Percentiles rank a stretch among this genome's conserved stretches.
Evolutionary conservation across 2,888 invertebrate genomes (phyloP).

Genomic region (Ethmia dodecea): DNA sequence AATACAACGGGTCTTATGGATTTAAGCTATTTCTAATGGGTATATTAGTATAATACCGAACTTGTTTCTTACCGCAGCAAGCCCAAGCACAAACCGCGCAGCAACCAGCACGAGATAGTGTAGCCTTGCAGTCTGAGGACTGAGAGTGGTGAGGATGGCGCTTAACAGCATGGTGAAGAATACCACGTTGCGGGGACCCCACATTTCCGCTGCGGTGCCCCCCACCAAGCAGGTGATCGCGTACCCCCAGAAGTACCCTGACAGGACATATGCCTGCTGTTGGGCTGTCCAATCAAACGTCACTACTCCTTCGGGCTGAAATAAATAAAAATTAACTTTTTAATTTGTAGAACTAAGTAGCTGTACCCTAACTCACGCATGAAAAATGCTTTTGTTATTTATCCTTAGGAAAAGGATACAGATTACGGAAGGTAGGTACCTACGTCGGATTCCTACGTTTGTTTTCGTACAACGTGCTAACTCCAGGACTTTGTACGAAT

Average conservation of each 20-base stretch:
- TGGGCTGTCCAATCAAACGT: conserved; percentile 77
- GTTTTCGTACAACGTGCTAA: too few species aligned
- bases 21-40: too few species aligned
- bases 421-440: too few species aligned
- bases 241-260: conserved; percentile 77
- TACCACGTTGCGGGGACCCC: conserved; percentile 78
- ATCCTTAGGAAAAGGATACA: too few species aligned
- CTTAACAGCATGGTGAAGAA: conserved; percentile 74
- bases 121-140: conserved; percentile 78
- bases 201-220: conserved; percentile 81
- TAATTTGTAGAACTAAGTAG: too few species aligned
- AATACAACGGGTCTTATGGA: too few species aligned
- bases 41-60: too few species aligned
- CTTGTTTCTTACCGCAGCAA: conserved; percentile 75
- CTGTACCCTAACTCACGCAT: too few species aligned
- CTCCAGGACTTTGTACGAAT: too few species aligned
- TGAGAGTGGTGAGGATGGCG: conserved; percentile 77
- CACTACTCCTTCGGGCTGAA: conserved; percentile 54
- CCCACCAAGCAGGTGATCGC: conserved; percentile 79
- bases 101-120: conserved; percentile 77
- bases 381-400: too few species aligned
- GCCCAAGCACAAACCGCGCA: conserved; percentile 78
- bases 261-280: conserved; percentile 80
- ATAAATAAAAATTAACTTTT: too few species aligned
- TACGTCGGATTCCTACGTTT: too few species aligned